Percentiles rank a stretch among this genome's conserved stretches.
These are phyloP conservation scores for Chymomyza fuscimana DNA, from an alignment of 2,888 invertebrate species.

Conservation along the genomic window DNA sequence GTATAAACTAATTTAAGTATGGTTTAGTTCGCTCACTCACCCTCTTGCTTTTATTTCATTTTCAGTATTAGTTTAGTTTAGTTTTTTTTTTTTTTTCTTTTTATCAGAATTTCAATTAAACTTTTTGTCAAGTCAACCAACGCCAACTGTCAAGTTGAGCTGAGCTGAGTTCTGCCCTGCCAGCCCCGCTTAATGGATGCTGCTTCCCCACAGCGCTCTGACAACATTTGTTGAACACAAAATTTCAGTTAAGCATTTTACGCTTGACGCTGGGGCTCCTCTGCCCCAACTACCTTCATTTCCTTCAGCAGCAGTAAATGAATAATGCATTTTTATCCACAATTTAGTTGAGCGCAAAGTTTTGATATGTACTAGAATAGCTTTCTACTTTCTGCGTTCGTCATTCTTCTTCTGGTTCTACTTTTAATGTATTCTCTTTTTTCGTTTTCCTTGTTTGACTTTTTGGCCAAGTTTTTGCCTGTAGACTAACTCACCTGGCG, in stretches of 20 bases:
- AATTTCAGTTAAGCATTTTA: conserved; percentile 71
- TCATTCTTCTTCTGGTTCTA: background rate
- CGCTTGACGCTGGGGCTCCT: conserved; percentile 51
- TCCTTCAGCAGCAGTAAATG: conserved; percentile 41
- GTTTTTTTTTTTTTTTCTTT: conserved; percentile 20
- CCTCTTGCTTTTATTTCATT: conserved; percentile 21
- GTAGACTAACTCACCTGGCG: conserved; percentile 18
- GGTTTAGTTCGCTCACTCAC: conserved; percentile 10
- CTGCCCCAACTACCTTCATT: background rate
- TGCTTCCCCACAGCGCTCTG: conserved; percentile 32
- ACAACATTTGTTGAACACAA: conserved; percentile 70
- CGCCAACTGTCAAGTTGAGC: conserved; percentile 58
- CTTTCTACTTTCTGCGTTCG: conserved; percentile 3
- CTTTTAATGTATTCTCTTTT: background rate
- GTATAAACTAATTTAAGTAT: conserved; percentile 63
- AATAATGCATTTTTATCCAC: conserved; percentile 67
- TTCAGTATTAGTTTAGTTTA: conserved; percentile 29
- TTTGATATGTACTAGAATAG: conserved; percentile 31
- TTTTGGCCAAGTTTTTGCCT: background rate
- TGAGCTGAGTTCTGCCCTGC: background rate
- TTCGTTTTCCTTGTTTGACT: no score
- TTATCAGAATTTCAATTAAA: conserved; percentile 68
- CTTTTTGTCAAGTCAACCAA: conserved; percentile 54
- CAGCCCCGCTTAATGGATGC: conserved; percentile 7
- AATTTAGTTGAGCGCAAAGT: conserved; percentile 54